Conservation (phyloP, 2,888 invertebrate species). For the Anagyrus pseudococci region DNA sequence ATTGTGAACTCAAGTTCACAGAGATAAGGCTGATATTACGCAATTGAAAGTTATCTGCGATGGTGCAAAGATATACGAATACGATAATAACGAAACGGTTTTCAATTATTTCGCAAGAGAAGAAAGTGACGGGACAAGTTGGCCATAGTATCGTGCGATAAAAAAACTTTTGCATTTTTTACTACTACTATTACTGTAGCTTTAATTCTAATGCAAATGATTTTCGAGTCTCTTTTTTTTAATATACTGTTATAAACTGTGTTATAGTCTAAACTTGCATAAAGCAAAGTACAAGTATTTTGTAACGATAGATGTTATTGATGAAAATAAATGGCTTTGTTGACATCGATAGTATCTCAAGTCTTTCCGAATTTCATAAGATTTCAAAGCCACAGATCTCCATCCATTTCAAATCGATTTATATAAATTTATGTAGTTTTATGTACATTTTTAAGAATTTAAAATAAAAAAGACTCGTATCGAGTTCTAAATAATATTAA, state of each 20-base stretch:
- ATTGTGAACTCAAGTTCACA: slow-evolving; percentile 23
- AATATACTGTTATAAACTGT: slow-evolving; percentile 39
- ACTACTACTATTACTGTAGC: slow-evolving; percentile 26
- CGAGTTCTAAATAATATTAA: slow-evolving; percentile 35
- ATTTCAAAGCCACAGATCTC: slow-evolving; percentile 33
- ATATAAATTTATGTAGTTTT: slow-evolving; percentile 35
- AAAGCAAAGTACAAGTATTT: slow-evolving; percentile 40
- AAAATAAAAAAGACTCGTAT: slow-evolving; percentile 38
- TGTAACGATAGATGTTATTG: slow-evolving; percentile 33
- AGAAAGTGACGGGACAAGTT: slow-evolving; percentile 35
- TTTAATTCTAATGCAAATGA: slow-evolving; percentile 36
- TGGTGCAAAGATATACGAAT: slow-evolving; percentile 30
- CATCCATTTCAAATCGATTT: slow-evolving; percentile 33
- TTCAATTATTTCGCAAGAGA: slow-evolving; percentile 31
- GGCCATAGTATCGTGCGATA: slow-evolving; percentile 39
- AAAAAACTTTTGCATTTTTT: slow-evolving; percentile 39
- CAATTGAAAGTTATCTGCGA: slow-evolving; percentile 21
- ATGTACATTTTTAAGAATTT: slow-evolving; percentile 39
- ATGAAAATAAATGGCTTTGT: slow-evolving; percentile 23
- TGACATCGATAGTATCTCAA: slow-evolving; percentile 27
- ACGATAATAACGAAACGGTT: slow-evolving; percentile 17
- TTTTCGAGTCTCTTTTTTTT: slow-evolving; percentile 35
- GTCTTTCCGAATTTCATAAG: slow-evolving; percentile 22
- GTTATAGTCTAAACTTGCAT: slow-evolving; percentile 39
- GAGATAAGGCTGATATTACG: slow-evolving; percentile 34